Conservation (phyloP, 2,113 vertebrate species). For the Pimephales promelas region DNA sequence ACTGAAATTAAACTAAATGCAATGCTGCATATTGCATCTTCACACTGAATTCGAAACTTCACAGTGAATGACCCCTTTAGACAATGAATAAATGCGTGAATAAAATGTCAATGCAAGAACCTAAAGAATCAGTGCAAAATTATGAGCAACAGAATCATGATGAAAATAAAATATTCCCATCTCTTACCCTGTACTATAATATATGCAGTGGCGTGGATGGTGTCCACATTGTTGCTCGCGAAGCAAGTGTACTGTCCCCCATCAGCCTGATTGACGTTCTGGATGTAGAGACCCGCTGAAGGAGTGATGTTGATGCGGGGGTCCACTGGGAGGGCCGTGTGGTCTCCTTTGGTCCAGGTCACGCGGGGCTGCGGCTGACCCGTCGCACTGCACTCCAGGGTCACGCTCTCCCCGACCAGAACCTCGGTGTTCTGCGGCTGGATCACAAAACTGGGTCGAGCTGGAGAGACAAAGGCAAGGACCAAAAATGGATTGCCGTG, state of each 20-base stretch:
- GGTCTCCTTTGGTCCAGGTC: constrained; percentile 91
- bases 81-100: neutral
- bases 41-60: no score
- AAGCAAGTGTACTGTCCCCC: constrained; percentile 93
- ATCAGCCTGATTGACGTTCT: constrained; percentile 86
- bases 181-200: constrained; percentile 94
- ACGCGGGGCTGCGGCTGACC: constrained; percentile 91
- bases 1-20: no score
- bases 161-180: no score
- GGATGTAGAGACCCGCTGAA: constrained; percentile 93
- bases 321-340: constrained; percentile 85
- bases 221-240: constrained; percentile 89
- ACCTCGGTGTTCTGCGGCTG: constrained; percentile 98
- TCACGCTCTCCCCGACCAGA: constrained; percentile 94
- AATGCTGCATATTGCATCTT: no score
- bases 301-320: constrained; percentile 88
- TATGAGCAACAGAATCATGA: neutral
- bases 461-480: constrained; percentile 66
- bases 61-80: neutral
- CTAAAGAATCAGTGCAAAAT: neutral
- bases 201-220: constrained; percentile 86
- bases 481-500: no score
- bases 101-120: neutral
- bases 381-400: constrained; percentile 92
- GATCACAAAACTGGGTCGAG: constrained; percentile 94